These are phyloP conservation scores for Helicoverpa assulta DNA, from an alignment of 2,888 invertebrate genomes.

Conservation along the genomic window DNA sequence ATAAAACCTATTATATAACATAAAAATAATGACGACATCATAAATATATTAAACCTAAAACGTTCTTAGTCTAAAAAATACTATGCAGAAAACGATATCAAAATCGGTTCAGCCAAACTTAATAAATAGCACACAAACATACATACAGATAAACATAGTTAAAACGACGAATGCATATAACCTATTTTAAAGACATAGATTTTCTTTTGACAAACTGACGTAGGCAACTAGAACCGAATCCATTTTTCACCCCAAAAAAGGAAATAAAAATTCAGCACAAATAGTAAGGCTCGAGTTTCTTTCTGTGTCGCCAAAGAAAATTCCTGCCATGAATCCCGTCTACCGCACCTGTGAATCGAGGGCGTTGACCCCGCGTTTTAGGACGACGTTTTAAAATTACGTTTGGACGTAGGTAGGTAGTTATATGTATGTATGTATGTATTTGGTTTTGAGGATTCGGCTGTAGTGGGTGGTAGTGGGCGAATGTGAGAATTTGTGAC, in stretches of 20 bases:
- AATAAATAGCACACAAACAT: too few relatives aligned
- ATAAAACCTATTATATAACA: too few relatives aligned
- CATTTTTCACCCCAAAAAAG: not conserved
- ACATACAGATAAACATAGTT: too few relatives aligned
- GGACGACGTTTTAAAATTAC: conserved; percentile 62
- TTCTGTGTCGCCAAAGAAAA: conserved; percentile 69
- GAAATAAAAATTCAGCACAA: conserved; percentile 12
- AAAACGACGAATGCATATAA: too few relatives aligned
- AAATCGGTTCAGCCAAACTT: too few relatives aligned
- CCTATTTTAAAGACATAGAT: too few relatives aligned
- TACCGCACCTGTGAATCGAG: conserved; percentile 66
- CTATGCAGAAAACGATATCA: too few relatives aligned
- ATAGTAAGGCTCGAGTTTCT: conserved; percentile 66
- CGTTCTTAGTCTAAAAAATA: too few relatives aligned
- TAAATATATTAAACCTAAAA: too few relatives aligned
- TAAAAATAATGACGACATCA: too few relatives aligned
- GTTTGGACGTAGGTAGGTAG: conserved; percentile 25
- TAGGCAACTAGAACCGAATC: not conserved
- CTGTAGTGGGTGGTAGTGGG: conserved; percentile 11
- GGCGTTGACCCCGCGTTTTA: conserved; percentile 59
- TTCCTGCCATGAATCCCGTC: conserved; percentile 66
- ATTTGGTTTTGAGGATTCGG: conserved; percentile 19
- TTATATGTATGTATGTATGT: conserved; percentile 5
- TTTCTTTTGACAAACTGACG: not conserved
- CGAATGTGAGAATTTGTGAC: not conserved